Base-by-base conservation (phyloP, 2,113 vertebrate species). In the Carollia perspicillata region DNA sequence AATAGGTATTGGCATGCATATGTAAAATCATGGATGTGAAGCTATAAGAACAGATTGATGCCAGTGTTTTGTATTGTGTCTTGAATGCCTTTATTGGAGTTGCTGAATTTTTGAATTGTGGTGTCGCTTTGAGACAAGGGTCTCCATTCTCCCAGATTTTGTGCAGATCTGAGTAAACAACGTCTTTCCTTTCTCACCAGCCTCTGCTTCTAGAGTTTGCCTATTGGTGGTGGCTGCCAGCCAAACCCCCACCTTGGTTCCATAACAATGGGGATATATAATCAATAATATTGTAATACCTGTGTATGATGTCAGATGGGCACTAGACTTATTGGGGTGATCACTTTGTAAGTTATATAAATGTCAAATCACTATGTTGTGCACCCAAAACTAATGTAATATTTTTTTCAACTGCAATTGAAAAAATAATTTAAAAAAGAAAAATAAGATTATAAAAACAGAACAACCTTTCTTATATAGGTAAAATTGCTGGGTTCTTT, bases 81-180 rank as follows among this genome's bases (percentile, higher is more conserved):
- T 93, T 94, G 58, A 89, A 51, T 91, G 66, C 9, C 18, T 91
- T 75, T 72, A 94, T 7, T 86, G 33, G 49, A 84, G 35, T 85
- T 90, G 71, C 33, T 80, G n/a, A 71, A 28, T 58, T 90, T 93
- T 75, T 71, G 1, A 95, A 84, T 33, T 83, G 53, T 22, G 53
- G 53, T 55, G 53, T 55, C 22, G 58, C 58, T 63, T 63, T 63
- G 58, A 63, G 26, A 63, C 10, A 63, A 63, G 58, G 26, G 26
- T 30, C 58, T 63, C 58, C 58, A 63, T 63, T 63, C 58, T 63
- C 58, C 26, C 58, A 30, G 58, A 63, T 13, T 30, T 13, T 30
- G 26, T 63, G 58, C 26, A 63, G 58, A 63, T 12, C 58, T 63
- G 58, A 63, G 23, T 30, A 30, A 30, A 30, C 28, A 12, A 28